Base-by-base conservation (phyloP, 2,888 invertebrate genomes). In the Stictocephala bisonia region DNA sequence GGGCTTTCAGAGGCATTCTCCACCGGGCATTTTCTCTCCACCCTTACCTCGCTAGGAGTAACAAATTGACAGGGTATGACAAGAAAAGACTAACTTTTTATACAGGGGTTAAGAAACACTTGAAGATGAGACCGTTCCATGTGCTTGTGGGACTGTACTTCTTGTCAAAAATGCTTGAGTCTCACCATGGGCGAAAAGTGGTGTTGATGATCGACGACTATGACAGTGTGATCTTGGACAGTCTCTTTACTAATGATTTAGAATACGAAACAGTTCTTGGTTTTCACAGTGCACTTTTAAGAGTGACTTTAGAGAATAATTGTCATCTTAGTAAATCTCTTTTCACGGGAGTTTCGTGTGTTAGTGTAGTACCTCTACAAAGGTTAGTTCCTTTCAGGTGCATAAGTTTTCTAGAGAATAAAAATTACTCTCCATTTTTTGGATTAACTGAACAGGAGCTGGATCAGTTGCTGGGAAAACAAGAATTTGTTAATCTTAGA, bases 231-330 rank as follows among this genome's bases (percentile, higher is more conserved):
- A 60, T 60, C 40, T 40, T 60, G 31, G 31, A 60, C 22, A 60
- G 60, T 60, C 9, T 60, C 22, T 60, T 60, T 24, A 60, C 6
- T 35, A 31, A 60, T 13, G 60, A 35, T 2, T 24, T 60, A 18
- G 22, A 60, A 35, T 60, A 60, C 15, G 31, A 60, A 27, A 15
- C 22, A n/a, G 20, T 29, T 4, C 40, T 60, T 7, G 60, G 60
- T 4, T 60, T 60, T 22, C 60, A 60, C 18, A 60, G 35, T 22
- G 60, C 60, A 9, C 40, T 60, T 60, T 60, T 60, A 15, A 60
- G 60, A 22, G 18, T 35, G 35, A 35, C 22, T 13, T 35, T 60
- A 11, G 35, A 60, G 20, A 24, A 40, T 11, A 60, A 60, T 35
- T 9, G 35, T 15, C 7, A 60, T 35, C 3, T 60, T 1, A 60